Conservation (phyloP, 1,140 invertebrate genomes). For the Brachionus angularis region DNA sequence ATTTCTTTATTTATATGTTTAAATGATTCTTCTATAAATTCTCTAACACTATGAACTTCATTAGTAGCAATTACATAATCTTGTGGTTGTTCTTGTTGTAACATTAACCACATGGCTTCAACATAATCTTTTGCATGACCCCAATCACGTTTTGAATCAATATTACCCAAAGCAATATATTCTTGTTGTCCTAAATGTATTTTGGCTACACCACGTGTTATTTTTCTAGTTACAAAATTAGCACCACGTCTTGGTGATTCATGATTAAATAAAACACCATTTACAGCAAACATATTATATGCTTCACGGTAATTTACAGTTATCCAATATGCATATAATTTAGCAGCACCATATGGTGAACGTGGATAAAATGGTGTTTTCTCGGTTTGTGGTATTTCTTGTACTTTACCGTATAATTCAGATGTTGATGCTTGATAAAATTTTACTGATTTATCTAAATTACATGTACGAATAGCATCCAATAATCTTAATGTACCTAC, state of each 20-base stretch:
- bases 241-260: slow-evolving; percentile 93
- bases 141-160: slow-evolving; percentile 95
- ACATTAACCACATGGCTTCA: slow-evolving; percentile 99
- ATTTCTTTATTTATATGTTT: slow-evolving; percentile 64
- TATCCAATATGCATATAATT: slow-evolving; percentile 98
- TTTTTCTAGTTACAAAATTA: slow-evolving; percentile 98
- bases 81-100: slow-evolving; percentile 85
- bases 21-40: slow-evolving; percentile 92
- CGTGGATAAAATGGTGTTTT: slow-evolving; percentile 97
- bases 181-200: slow-evolving; percentile 82
- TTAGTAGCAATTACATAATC: slow-evolving; percentile 97
- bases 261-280: slow-evolving; percentile 98
- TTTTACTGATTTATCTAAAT: slow-evolving; percentile 67
- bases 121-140: slow-evolving; percentile 98
- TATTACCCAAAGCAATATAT: slow-evolving; percentile 83
- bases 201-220: slow-evolving; percentile 93
- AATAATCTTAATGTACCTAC: slow-evolving; percentile 89
- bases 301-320: slow-evolving; percentile 96
- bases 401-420: slow-evolving; percentile 94
- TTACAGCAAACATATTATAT: slow-evolving; percentile 94
- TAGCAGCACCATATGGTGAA: slow-evolving; percentile 98
- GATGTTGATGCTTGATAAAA: slow-evolving; percentile 85
- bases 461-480: slow-evolving; percentile 89
- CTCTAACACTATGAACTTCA: slow-evolving; percentile 84
- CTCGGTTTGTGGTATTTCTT: slow-evolving; percentile 92